Evolutionary conservation across 2,113 vertebrate species (phyloP), one percentile per base, ranked within the genome.

Genomic region (Smithornis capensis): DNA sequence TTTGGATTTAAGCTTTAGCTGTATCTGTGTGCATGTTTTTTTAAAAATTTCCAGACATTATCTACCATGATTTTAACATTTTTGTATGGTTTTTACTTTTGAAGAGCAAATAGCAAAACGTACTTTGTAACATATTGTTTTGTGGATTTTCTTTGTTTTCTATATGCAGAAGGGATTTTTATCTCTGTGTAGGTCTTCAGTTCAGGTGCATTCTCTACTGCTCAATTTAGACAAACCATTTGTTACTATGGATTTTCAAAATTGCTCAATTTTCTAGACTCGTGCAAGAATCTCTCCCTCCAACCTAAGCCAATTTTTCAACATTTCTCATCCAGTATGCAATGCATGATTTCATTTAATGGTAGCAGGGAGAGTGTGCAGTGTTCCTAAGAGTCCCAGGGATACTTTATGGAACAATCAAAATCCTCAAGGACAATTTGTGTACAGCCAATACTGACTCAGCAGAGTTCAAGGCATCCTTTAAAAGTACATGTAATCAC

Each of bases 201-300:
- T 81, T 90, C 82, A 93, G 67, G 77, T 78, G 22, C 38, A 44
- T 90, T 86, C 37, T 65, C 17, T 81, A 19, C 49, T 73, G 49
- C 68, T 92, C 92, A 31, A 14, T 94, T 96, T 60, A 84, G 49
- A 47, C 42, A 87, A 85, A 69, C 74, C 0, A 1, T 94, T 93
- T 92, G 47, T 83, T 92, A 83, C 35, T 88, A 68, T 64, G 71
- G 67, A 89, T 94, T 95, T 94, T 92, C 28, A 83, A 81, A 86
- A 94, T 79, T 78, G 64, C 69, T 79, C 88, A 71, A 33, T 94
- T 96, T 92, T 89, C 57, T 49, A 68, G n/a, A 21, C 53, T 75
- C 49, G 11, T 45, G 22, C 31, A 52, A 89, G 73, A 52, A 53
- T 79, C 10, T 73, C 17, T 17, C 22, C 11, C n/a, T 70, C 74